A percentile compares a stretch with the other conserved stretches of the same genome.
phyloP scores from a whole-genome alignment of 2,113 vertebrate species.

The Lates calcarifer region DNA sequence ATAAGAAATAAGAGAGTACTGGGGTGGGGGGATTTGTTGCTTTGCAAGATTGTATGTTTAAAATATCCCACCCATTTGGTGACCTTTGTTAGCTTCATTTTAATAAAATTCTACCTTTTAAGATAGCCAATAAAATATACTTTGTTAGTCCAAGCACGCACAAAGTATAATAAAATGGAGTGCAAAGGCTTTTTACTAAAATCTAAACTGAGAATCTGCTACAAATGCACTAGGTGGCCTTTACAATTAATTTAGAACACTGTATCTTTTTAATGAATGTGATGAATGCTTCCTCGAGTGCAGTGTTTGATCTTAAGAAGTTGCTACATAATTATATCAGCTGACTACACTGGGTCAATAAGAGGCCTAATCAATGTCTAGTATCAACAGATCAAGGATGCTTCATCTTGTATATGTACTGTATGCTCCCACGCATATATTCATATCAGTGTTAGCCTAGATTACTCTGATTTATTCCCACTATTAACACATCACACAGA shows the following conservation, averaged over 20 bases:
- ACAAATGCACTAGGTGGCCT: conserved; percentile 13
- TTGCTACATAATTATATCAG: conserved; percentile 62
- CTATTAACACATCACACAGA: conserved; percentile 60
- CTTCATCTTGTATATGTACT: conserved; percentile 46
- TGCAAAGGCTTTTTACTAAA: not conserved
- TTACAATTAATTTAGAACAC: conserved; percentile 16
- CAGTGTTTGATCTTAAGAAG: conserved; percentile 46
- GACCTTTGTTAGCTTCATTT: not conserved
- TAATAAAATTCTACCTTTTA: not conserved
- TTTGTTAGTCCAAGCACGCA: not conserved
- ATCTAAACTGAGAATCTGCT: conserved; percentile 2
- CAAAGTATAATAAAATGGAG: not conserved
- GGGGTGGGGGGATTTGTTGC: not conserved
- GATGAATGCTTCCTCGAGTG: conserved; percentile 34
- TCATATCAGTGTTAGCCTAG: conserved; percentile 62
- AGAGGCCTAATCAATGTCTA: conserved; percentile 71
- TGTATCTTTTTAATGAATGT: conserved; percentile 35
- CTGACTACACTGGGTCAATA: conserved; percentile 59
- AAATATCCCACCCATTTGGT: not conserved
- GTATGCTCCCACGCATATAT: conserved; percentile 60
- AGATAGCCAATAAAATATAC: not conserved
- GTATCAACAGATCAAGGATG: conserved; percentile 74
- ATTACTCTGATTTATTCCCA: conserved; percentile 68
- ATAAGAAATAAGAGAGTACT: not conserved
- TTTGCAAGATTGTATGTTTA: not conserved